phyloP scores from a whole-genome alignment of 37 sponge, comb jelly and placozoan species.

The Dysidea cf. avara region DNA sequence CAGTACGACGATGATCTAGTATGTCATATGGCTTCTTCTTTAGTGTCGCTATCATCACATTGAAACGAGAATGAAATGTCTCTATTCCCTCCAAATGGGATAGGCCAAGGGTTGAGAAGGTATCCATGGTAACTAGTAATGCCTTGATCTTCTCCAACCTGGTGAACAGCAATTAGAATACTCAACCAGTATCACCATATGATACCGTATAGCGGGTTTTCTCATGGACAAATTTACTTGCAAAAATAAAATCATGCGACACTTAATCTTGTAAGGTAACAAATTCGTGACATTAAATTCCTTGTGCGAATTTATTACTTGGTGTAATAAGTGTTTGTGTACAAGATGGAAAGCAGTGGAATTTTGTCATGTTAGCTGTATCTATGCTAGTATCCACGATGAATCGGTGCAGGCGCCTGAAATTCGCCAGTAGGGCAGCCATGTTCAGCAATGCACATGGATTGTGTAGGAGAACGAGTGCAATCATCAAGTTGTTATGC shows the following conservation, averaged over 20 bases:
- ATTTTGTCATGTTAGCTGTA: too few species aligned
- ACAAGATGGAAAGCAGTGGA: not conserved
- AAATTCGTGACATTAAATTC: too few species aligned
- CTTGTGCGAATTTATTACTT: not conserved
- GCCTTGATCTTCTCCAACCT: constrained; percentile 77
- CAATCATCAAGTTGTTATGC: too few species aligned
- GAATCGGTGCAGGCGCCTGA: too few species aligned
- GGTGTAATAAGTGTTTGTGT: not conserved
- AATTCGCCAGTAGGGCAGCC: not conserved
- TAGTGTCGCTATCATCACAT: constrained; percentile 59
- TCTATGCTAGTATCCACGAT: too few species aligned
- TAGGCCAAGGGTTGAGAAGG: constrained; percentile 72
- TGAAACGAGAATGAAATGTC: constrained; percentile 63
- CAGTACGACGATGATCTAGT: constrained; percentile 81
- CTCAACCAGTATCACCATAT: too few species aligned
- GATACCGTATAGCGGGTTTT: not conserved
- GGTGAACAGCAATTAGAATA: not conserved
- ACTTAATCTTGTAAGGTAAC: too few species aligned
- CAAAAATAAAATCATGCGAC: too few species aligned
- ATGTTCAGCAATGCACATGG: too few species aligned
- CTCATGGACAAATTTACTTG: too few species aligned
- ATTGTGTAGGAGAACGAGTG: too few species aligned
- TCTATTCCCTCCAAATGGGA: constrained; percentile 96
- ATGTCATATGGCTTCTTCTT: constrained; percentile 94
- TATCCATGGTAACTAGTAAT: constrained; percentile 59